A percentile compares a stretch with the other conserved stretches of the same genome.
These are phyloP conservation scores for Tinea trinotella DNA, from an alignment of 2,888 invertebrate genomes.

Conservation along the genomic window DNA sequence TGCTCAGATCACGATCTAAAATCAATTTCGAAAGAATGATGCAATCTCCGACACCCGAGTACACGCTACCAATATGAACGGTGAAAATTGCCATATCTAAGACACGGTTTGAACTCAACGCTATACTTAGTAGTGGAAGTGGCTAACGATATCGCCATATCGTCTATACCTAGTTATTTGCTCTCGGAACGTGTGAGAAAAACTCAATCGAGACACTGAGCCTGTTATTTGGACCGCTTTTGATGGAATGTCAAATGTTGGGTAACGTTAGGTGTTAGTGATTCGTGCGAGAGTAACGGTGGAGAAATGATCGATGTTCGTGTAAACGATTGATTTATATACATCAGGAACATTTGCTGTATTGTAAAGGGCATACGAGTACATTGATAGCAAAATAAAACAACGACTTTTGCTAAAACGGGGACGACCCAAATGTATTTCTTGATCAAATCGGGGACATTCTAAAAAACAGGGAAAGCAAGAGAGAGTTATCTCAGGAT, in stretches of 20 bases:
- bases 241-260: slow-evolving; percentile 59
- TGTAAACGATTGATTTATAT: slow-evolving; percentile 1
- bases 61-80: slow-evolving; percentile 63
- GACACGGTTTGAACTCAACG: slow-evolving; percentile 20
- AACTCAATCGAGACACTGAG: slow-evolving; percentile 48
- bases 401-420: too few relatives aligned
- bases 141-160: slow-evolving; percentile 55
- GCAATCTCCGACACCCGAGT: slow-evolving; percentile 43
- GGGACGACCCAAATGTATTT: too few relatives aligned
- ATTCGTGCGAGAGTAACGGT: slow-evolving; percentile 4
- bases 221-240: slow-evolving; percentile 47
- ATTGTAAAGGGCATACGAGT: neutral
- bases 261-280: slow-evolving; percentile 9
- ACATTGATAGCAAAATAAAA: too few relatives aligned
- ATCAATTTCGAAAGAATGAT: slow-evolving; percentile 60
- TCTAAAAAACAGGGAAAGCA: too few relatives aligned
- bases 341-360: neutral
- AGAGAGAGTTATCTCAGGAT: too few relatives aligned
- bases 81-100: slow-evolving; percentile 56
- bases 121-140: slow-evolving; percentile 16
- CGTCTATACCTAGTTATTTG: slow-evolving; percentile 65
- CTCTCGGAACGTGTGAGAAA: slow-evolving; percentile 68
- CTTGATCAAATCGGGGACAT: too few relatives aligned
- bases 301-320: neutral
- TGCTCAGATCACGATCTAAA: slow-evolving; percentile 27